Evolutionary conservation across 1,140 invertebrate genomes (phyloP).

Genomic region (Cyclargus thomasi): DNA sequence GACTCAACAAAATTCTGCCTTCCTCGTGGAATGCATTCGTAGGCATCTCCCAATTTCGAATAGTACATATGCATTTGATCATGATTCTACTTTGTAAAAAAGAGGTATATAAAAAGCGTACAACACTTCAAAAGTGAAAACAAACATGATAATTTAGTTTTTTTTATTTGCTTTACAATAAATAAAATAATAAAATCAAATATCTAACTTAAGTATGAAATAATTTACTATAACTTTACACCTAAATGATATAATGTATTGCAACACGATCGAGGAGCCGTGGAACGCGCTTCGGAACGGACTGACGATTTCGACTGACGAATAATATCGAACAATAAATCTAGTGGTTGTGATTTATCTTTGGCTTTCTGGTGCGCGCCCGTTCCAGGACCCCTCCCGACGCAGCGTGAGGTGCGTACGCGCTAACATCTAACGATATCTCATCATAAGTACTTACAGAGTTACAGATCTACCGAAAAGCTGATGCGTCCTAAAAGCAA

Average conservation of each 20-base stretch:
- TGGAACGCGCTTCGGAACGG: constrained; percentile 61
- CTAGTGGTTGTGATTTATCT: constrained; percentile 69
- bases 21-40: constrained; percentile 59
- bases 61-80: constrained; percentile 66
- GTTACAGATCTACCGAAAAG: constrained; percentile 73
- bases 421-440: constrained; percentile 45
- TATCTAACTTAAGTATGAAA: constrained; percentile 70
- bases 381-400: constrained; percentile 69
- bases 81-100: constrained; percentile 69
- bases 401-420: constrained; percentile 41
- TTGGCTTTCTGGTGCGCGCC: constrained; percentile 60
- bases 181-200: constrained; percentile 68
- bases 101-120: constrained; percentile 71
- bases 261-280: constrained; percentile 70
- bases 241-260: constrained; percentile 72
- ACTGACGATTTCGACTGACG: constrained; percentile 53
- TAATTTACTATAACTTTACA: constrained; percentile 73
- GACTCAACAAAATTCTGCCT: constrained; percentile 54
- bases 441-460: constrained; percentile 73
- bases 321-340: constrained; percentile 57
- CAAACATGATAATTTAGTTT: constrained; percentile 63
- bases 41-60: constrained; percentile 50
- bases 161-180: constrained; percentile 64
- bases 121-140: constrained; percentile 67
- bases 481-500: constrained; percentile 66